phyloP scores from a whole-genome alignment of 2,113 vertebrate genomes.

The Picathartes gymnocephalus region DNA sequence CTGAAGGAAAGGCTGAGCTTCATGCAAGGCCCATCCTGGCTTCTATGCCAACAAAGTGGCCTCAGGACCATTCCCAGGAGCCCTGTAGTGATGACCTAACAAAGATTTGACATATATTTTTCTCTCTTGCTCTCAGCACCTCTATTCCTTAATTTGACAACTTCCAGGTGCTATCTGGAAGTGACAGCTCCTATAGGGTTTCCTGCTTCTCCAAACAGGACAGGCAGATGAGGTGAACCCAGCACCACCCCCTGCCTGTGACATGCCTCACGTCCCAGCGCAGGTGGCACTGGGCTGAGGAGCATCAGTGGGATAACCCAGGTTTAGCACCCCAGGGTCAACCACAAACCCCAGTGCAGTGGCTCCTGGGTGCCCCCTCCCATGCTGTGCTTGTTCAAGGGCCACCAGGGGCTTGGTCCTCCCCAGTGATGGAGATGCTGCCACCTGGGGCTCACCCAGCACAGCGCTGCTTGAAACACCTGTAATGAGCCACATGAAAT shows the following conservation, averaged over 20 bases:
- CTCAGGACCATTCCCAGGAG: background rate
- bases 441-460: background rate
- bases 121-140: background rate
- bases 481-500: constrained; percentile 16
- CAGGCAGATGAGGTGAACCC: background rate
- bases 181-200: background rate
- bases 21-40: accelerated
- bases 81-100: background rate
- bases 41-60: accelerated
- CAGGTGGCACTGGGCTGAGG: background rate
- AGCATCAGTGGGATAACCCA: background rate
- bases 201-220: background rate
- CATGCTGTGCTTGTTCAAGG: accelerated
- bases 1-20: background rate
- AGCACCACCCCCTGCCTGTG: background rate
- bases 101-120: background rate
- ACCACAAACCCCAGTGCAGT: background rate
- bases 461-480: background rate
- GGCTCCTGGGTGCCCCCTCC: background rate
- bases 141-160: background rate
- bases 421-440: background rate
- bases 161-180: background rate
- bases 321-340: background rate
- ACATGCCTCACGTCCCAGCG: background rate
- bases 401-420: accelerated